Evolutionary conservation across 1,140 invertebrate genomes (phyloP).

Genomic region (Drosophila kohkoa): DNA sequence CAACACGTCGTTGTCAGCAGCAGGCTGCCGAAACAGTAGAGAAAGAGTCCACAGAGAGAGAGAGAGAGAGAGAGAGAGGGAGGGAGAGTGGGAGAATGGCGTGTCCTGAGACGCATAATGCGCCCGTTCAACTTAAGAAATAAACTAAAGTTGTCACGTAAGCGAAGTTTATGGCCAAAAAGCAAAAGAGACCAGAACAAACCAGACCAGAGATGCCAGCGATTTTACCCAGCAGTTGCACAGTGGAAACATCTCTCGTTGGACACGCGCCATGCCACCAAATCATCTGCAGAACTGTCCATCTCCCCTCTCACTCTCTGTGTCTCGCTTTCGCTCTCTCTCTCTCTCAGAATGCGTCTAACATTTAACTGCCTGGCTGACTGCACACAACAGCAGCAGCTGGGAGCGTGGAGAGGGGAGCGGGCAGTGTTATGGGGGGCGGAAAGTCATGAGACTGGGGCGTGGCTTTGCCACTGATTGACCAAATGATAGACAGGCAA

Average conservation of each 20-base stretch:
- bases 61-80: too few species aligned
- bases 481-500: conserved; percentile 76
- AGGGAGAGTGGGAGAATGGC: background rate
- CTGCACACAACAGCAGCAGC: conserved; percentile 24
- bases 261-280: conserved; percentile 80
- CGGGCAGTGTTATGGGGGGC: background rate
- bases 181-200: conserved; percentile 40
- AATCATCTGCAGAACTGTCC: conserved; percentile 66
- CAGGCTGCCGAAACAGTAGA: conserved; percentile 24
- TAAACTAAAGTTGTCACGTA: conserved; percentile 83
- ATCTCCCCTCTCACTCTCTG: background rate
- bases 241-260: conserved; percentile 72
- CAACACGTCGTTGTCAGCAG: conserved; percentile 27
- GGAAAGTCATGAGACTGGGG: conserved; percentile 15
- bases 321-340: background rate
- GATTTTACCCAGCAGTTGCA: conserved; percentile 67
- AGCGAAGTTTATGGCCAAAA: conserved; percentile 80
- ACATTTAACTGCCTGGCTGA: conserved; percentile 63
- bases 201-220: conserved; percentile 42
- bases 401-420: too few species aligned
- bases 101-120: conserved; percentile 57
- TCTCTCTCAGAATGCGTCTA: conserved; percentile 52
- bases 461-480: conserved; percentile 65
- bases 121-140: conserved; percentile 64
- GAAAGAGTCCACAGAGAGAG: conserved; percentile 30